A percentile compares a stretch with the other conserved stretches of the same genome.
Conservation (phyloP, 2,113 vertebrate genomes). For the Cepphus grylle region DNA sequence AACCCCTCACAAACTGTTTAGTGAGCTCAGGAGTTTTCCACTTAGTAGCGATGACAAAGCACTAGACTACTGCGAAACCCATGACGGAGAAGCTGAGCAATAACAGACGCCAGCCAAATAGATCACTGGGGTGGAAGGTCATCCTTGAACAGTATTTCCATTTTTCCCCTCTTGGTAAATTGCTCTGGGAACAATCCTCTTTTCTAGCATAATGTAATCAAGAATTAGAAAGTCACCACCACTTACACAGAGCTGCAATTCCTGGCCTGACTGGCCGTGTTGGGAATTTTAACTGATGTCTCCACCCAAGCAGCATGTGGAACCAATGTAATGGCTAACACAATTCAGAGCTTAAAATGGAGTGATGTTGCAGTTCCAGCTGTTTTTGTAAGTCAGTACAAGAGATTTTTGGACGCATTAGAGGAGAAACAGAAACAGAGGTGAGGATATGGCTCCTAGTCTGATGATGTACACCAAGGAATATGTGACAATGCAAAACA, state of each 20-base stretch:
- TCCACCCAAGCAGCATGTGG: constrained; percentile 50
- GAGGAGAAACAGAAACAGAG: constrained; percentile 25
- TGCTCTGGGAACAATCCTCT: constrained; percentile 23
- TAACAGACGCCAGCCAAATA: neutral
- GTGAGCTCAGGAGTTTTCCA: constrained; percentile 36
- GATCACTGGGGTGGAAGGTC: constrained; percentile 46
- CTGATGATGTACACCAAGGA: neutral
- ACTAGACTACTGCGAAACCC: neutral
- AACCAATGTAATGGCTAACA: constrained; percentile 47
- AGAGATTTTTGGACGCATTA: neutral
- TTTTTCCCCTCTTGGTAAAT: neutral
- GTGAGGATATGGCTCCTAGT: neutral
- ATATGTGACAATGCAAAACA: neutral
- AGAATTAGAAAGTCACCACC: constrained; percentile 37
- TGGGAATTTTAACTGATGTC: constrained; percentile 40
- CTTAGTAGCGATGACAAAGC: constrained; percentile 14
- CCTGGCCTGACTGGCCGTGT: neutral
- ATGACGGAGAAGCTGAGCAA: constrained; percentile 50
- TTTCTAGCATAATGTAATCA: constrained; percentile 18
- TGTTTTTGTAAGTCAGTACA: neutral
- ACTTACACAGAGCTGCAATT: constrained; percentile 33
- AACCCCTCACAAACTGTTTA: neutral
- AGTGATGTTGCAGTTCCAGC: constrained; percentile 35
- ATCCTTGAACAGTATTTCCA: constrained; percentile 5
- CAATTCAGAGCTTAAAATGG: constrained; percentile 60